phyloP scores from a whole-genome alignment of 2,888 invertebrate genomes.

The Drosophila atroscutellata region DNA sequence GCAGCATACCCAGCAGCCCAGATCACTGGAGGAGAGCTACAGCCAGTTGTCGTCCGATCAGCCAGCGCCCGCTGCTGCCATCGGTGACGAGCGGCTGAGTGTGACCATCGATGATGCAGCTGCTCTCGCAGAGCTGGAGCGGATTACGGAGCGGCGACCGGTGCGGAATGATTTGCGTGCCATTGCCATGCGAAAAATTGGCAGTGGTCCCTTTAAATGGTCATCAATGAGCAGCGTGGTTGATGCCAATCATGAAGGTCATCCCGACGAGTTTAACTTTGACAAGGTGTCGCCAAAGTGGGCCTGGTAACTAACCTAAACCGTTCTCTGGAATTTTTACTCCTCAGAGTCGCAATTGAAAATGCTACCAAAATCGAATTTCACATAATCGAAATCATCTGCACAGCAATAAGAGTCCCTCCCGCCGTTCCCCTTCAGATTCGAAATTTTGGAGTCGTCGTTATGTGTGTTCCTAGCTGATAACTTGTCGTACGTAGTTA shows the following conservation, averaged over 20 bases:
- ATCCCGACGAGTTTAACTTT: constrained; percentile 85
- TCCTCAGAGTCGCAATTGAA: constrained; percentile 13
- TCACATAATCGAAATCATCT: constrained; percentile 35
- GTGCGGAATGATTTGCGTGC: constrained; percentile 84
- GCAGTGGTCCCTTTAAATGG: constrained; percentile 83
- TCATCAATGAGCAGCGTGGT: constrained; percentile 76
- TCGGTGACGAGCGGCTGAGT: constrained; percentile 79
- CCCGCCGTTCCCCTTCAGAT: constrained; percentile 22
- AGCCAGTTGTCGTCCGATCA: constrained; percentile 24
- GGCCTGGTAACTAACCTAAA: constrained; percentile 78
- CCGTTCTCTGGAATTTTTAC: constrained; percentile 1
- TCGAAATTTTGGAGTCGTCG: constrained; percentile 13
- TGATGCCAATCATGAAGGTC: constrained; percentile 82
- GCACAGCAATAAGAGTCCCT: constrained; percentile 47
- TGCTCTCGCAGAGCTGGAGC: constrained; percentile 82
- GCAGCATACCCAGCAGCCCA: constrained; percentile 63
- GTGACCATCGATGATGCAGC: constrained; percentile 81
- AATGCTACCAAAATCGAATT: constrained; percentile 59
- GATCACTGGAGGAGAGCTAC: constrained; percentile 27
- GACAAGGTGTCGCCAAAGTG: constrained; percentile 83
- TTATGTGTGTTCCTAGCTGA: constrained; percentile 64
- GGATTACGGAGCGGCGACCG: constrained; percentile 81
- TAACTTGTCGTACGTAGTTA: constrained; percentile 37
- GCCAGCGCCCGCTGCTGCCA: constrained; percentile 59
- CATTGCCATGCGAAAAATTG: constrained; percentile 75